Conservation (phyloP, 2,888 invertebrate species). For the Peribatodes rhomboidaria region DNA sequence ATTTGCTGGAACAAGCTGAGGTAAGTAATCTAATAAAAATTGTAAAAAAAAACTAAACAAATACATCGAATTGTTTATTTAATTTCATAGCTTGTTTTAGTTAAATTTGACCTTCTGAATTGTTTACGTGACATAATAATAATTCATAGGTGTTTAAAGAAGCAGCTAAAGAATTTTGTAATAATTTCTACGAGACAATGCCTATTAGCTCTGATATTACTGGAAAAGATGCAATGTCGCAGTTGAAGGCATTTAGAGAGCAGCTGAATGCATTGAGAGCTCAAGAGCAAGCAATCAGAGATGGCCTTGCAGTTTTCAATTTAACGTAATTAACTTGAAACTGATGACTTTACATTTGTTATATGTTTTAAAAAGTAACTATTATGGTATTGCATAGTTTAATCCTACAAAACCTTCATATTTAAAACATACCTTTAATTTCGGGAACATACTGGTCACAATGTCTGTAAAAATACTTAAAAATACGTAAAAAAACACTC, state of each 20-base stretch:
- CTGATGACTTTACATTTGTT: too few relatives aligned
- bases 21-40: constrained; percentile 54
- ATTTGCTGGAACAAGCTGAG: constrained; percentile 90
- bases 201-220: constrained; percentile 88
- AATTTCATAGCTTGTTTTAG: neutral
- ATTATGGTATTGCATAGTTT: too few relatives aligned
- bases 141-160: constrained; percentile 87
- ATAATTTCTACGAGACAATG: constrained; percentile 89
- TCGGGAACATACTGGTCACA: too few relatives aligned
- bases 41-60: too few relatives aligned
- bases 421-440: too few relatives aligned
- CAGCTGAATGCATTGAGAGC: constrained; percentile 86
- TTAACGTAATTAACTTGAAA: constrained; percentile 81
- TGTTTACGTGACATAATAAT: neutral
- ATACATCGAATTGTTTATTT: too few relatives aligned
- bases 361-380: too few relatives aligned
- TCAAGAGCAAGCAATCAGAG: constrained; percentile 89
- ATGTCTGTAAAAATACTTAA: too few relatives aligned
- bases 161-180: constrained; percentile 88
- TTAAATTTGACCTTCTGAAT: neutral
- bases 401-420: too few relatives aligned
- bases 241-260: constrained; percentile 83
- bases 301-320: constrained; percentile 92
- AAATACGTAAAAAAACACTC: too few relatives aligned
- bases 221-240: constrained; percentile 86